Evolutionary conservation across 2,888 invertebrate species (phyloP).

Genomic region (Cantharis rufa): DNA sequence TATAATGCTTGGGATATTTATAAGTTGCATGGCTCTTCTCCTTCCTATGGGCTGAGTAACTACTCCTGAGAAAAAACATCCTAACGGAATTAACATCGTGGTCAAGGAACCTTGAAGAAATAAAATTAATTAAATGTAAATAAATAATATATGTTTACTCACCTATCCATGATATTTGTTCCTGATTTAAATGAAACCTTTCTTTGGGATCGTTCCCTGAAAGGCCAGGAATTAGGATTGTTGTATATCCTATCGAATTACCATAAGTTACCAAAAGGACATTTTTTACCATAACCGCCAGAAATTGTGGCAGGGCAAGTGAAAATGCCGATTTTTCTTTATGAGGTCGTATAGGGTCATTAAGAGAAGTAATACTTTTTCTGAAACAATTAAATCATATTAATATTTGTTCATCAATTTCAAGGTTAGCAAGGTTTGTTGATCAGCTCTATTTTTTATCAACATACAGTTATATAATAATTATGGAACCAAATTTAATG

Average conservation of each 20-base stretch:
- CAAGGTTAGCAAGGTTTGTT: not conserved
- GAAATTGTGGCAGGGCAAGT: constrained; percentile 69
- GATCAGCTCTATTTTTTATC: not conserved
- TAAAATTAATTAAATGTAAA: not conserved
- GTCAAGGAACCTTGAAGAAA: constrained; percentile 74
- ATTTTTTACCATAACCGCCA: constrained; percentile 83
- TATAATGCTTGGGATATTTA: constrained; percentile 73
- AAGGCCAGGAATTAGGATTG: constrained; percentile 78
- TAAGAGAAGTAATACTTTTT: not conserved
- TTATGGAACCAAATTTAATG: not conserved
- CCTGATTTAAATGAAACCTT: constrained; percentile 60
- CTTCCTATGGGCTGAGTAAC: constrained; percentile 74
- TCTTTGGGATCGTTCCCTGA: constrained; percentile 54
- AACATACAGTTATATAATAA: too few species aligned
- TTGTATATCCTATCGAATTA: constrained; percentile 80
- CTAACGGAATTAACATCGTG: constrained; percentile 77
- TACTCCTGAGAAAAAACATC: constrained; percentile 74
- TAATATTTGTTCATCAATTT: not conserved
- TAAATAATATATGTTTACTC: constrained; percentile 45
- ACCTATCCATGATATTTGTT: constrained; percentile 79
- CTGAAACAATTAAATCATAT: not conserved
- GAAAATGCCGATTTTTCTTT: constrained; percentile 32
- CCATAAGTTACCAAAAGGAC: constrained; percentile 76
- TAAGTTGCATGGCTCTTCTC: constrained; percentile 74
- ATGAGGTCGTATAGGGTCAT: not conserved